Evolutionary conservation across 2,888 invertebrate genomes (phyloP), one percentile per base, ranked within the genome.

Genomic region (Trichogramma evanescens): DNA sequence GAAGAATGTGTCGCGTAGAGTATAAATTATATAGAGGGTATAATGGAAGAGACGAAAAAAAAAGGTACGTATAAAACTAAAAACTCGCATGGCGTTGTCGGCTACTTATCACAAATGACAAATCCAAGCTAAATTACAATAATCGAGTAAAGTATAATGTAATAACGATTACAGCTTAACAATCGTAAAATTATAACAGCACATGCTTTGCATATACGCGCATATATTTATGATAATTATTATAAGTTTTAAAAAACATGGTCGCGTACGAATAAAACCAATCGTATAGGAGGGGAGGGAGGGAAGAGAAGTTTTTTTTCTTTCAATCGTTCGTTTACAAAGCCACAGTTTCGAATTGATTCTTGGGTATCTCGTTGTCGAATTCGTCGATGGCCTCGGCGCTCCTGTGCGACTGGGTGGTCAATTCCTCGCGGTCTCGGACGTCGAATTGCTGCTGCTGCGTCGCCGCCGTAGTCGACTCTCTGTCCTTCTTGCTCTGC

Each of bases 321-420:
- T n/a, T 10, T 48, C 48, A 13, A 10, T 10, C 9, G 5, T 48
- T 10, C 26, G 48, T 13, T 64, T 68, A 77, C 66, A 76, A 75
- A 50, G 65, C 70, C 41, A 77, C 66, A 39, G 65, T 69, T 4
- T 77, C 76, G n/a, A 68, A 69, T 62, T 71, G 69, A 44, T 63
- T 69, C 58, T 72, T 72, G 51, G 76, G 71, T 50, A 77, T 75
- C 58, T 75, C 75, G 64, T 80, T 79, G 60, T 77, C 74, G 45
- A 74, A 65, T 9, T 77, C 72, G 56, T 78, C 77, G 58, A 79
- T 64, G 43, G 74, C 75, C 61, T 76, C 77, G 51, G 72, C 69
- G 64, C 73, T 74, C 55, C 72, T 67, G 5, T 68, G 40, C 7
- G 26, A 10, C 2, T 48, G 48, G 52, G 56, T 51, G 5, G 54